Evolutionary conservation across 2,113 vertebrate species (phyloP), one percentile per base, ranked within the genome.

Genomic region (Montifringilla adamsi): DNA sequence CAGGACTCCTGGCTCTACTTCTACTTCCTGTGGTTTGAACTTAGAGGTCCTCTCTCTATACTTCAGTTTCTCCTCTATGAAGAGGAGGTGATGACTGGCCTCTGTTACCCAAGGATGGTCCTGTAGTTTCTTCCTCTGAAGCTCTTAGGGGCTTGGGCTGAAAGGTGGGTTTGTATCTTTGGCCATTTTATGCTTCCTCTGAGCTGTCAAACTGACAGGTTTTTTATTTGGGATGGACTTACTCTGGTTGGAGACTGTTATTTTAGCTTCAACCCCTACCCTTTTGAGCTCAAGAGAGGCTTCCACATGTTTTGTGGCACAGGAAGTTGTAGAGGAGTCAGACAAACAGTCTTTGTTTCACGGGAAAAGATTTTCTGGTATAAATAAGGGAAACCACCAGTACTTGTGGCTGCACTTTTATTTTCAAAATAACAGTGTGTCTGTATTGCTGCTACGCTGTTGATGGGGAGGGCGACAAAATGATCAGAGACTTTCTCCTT

Each of bases 281-380:
- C 69, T 84, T 83, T 68, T 85, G 49, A 77, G 37, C 84, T 93
- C 35, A 62, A 41, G 92, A 87, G 83, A 76, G 89, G 56, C 30
- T 95, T 94, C 89, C 82, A 91, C 80, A 64, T 91, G 81, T 94
- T 91, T 94, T 92, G 85, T 95, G 88, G 91, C 92, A 94, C 9
- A 41, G 81, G 90, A 95, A 84, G 86, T 93, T 95, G 80, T 97
- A 95, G 89, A 96, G 81, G 96, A 92, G 72, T 90, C 84, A 96
- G 94, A 97, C 97, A 98, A 97, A 95, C 67, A 94, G 87, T 97
- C 96, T 97, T 98, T 97, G 95, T 87, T 97, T 86, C 86, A 87
- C 13, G 15, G 94, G 93, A 95, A 96, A 97, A 96, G 94, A 86
- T 97, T 96, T 96, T 97, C 91, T 97, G 90, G 67, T 70, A 86